Percentiles rank a stretch among this genome's conserved stretches.
Conservation (phyloP, 92 coral and sea anemone genomes). For the Isaurus tuberculatus region DNA sequence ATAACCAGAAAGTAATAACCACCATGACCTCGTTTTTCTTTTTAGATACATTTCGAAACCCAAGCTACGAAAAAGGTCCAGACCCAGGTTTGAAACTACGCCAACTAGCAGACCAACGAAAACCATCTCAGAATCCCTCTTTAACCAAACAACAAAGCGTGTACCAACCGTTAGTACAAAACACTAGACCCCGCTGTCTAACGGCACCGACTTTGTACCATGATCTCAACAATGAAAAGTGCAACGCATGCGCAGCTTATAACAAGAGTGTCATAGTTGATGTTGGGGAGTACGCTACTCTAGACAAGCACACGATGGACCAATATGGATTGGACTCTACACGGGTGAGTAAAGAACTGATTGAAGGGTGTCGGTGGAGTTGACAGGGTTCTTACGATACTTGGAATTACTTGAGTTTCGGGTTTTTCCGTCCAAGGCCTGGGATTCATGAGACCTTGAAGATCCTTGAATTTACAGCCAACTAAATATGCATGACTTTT, state of each 20-base stretch:
- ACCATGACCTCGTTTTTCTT: neutral
- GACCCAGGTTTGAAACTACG: neutral
- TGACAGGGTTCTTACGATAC: neutral
- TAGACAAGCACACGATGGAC: conserved; percentile 32
- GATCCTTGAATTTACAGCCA: too few relatives aligned
- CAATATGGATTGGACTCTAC: conserved; percentile 12
- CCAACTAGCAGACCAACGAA: neutral
- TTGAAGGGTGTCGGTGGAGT: too few relatives aligned
- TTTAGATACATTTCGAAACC: conserved; percentile 9
- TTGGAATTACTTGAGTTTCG: neutral
- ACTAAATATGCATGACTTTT: too few relatives aligned
- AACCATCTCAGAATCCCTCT: conserved; percentile 7
- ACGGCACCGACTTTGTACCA: conserved; percentile 14
- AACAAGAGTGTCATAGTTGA: neutral
- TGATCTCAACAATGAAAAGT: neutral
- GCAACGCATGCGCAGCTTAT: conserved; percentile 4
- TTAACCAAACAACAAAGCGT: conserved; percentile 26
- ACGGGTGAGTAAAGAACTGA: conserved; percentile 15
- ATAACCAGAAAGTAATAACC: neutral
- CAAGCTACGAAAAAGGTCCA: conserved; percentile 37
- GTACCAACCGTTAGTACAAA: conserved; percentile 26
- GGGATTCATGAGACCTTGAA: too few relatives aligned
- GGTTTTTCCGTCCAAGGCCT: too few relatives aligned
- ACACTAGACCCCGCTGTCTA: conserved; percentile 27
- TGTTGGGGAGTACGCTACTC: neutral